phyloP scores from a whole-genome alignment of 2,113 vertebrate genomes.

The Peromyscus maniculatus region DNA sequence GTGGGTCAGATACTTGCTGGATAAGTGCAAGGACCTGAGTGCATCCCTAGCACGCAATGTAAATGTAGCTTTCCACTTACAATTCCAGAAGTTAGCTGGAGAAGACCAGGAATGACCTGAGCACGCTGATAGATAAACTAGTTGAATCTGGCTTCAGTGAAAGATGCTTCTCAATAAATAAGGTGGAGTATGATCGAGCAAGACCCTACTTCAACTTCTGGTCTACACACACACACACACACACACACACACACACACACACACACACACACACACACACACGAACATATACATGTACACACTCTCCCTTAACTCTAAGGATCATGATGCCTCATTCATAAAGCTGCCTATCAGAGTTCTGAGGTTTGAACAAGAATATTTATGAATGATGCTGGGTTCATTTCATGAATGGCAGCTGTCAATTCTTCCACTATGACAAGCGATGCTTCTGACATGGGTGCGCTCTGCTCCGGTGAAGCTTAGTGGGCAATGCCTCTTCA shows the following conservation, averaged over 20 bases:
- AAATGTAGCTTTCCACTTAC: neutral
- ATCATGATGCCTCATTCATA: neutral
- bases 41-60: neutral
- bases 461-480: neutral
- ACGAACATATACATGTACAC: neutral
- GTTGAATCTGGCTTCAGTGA: neutral
- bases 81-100: neutral
- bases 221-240: neutral
- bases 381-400: neutral
- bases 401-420: neutral
- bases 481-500: neutral
- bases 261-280: neutral
- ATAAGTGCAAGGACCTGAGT: neutral
- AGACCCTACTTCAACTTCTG: neutral
- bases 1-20: neutral
- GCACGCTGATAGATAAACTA: neutral
- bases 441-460: too few relatives aligned
- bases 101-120: too few relatives aligned
- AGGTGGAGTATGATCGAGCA: neutral
- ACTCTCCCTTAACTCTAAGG: neutral
- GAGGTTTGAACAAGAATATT: neutral
- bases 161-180: neutral
- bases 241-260: neutral
- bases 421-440: neutral
- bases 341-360: neutral